These are phyloP conservation scores for Xestia xanthographa DNA, from an alignment of 2,888 invertebrate genomes.

Conservation along the genomic window DNA sequence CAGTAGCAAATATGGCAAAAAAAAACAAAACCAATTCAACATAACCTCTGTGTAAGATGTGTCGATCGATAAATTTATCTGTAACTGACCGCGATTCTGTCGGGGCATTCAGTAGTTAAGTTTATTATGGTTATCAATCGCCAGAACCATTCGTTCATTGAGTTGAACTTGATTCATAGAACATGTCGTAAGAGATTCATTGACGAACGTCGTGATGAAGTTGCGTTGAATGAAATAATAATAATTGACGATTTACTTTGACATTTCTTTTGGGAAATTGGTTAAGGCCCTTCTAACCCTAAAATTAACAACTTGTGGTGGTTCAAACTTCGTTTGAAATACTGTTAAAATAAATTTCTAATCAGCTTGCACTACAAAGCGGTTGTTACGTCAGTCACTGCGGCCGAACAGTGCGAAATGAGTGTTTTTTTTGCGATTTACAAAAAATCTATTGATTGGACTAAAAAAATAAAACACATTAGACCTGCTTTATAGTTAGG, in stretches of 20 bases:
- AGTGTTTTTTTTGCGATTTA: too few relatives aligned
- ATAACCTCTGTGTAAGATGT: constrained; percentile 42
- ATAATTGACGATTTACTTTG: background rate
- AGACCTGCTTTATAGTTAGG: too few relatives aligned
- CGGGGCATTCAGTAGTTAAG: constrained; percentile 31
- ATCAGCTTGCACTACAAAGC: too few relatives aligned
- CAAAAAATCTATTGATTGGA: too few relatives aligned
- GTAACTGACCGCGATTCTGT: constrained; percentile 69
- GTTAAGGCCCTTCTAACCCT: too few relatives aligned
- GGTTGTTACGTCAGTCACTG: too few relatives aligned
- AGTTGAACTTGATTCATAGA: constrained; percentile 29
- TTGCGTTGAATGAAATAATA: background rate
- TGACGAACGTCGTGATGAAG: background rate
- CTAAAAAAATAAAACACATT: too few relatives aligned
- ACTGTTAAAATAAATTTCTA: too few relatives aligned
- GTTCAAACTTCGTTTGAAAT: too few relatives aligned
- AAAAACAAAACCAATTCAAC: constrained; percentile 39
- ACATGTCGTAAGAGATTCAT: constrained; percentile 23
- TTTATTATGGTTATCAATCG: constrained; percentile 44
- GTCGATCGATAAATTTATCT: constrained; percentile 79
- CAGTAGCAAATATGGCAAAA: constrained; percentile 37
- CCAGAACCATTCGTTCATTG: constrained; percentile 51
- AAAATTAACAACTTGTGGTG: too few relatives aligned
- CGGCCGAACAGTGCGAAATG: too few relatives aligned
- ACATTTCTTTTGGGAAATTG: background rate